Evolutionary conservation across 2,113 vertebrate genomes (phyloP).

Genomic region (Gallinago paraguaiae): DNA sequence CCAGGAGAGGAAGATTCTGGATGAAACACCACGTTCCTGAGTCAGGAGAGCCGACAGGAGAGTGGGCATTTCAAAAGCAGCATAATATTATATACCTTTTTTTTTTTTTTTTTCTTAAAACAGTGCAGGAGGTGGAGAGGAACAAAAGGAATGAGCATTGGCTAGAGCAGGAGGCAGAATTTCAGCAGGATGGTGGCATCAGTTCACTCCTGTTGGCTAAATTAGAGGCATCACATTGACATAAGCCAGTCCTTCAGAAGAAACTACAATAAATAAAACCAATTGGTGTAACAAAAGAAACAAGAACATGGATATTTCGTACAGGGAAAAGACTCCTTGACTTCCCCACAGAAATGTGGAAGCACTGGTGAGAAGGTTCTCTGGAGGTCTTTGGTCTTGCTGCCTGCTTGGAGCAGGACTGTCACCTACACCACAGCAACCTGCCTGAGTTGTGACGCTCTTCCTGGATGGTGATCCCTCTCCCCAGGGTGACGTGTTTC

Average conservation of each 20-base stretch:
- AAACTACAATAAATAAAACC: neutral
- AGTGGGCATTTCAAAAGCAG: neutral
- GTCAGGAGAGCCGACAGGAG: neutral
- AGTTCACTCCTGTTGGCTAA: neutral
- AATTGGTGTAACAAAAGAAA: neutral
- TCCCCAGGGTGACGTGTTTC: fast-evolving
- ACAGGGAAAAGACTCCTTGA: neutral
- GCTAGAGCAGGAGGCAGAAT: neutral
- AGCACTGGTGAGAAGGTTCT: neutral
- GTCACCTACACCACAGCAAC: neutral
- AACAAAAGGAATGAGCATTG: neutral
- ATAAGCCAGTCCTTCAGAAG: neutral
- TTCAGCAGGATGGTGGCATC: neutral
- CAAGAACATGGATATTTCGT: neutral
- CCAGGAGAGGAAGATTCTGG: neutral
- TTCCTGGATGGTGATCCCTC: neutral
- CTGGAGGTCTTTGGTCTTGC: neutral
- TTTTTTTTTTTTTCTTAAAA: neutral
- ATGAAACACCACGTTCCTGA: neutral
- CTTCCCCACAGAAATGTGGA: neutral
- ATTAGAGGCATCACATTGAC: neutral
- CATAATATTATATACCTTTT: neutral
- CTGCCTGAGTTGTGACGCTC: neutral
- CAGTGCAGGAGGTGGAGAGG: neutral
- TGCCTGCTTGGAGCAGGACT: neutral